Conservation (phyloP, 1,140 invertebrate species). For the Aphidius gifuensis region DNA sequence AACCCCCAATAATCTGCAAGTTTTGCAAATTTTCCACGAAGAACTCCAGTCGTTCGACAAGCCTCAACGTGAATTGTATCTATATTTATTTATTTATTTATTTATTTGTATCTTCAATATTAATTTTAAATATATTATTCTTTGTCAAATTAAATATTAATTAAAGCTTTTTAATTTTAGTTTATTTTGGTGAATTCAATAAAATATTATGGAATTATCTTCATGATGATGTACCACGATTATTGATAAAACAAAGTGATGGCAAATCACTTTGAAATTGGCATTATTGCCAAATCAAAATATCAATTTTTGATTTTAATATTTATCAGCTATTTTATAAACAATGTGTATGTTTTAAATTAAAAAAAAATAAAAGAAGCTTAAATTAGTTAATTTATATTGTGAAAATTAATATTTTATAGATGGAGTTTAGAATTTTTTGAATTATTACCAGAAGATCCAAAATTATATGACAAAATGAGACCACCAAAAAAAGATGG, state of each 20-base stretch:
- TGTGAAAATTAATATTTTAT: background rate
- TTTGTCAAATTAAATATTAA: background rate
- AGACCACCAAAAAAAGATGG: constrained; percentile 83
- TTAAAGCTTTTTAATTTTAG: background rate
- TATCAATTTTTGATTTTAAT: constrained; percentile 38
- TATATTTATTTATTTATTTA: background rate
- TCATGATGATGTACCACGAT: constrained; percentile 37
- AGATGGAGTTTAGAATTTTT: constrained; percentile 75
- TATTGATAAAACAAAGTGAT: constrained; percentile 27
- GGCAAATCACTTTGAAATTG: constrained; percentile 34
- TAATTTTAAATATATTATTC: too few relatives aligned
- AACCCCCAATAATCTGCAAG: constrained; percentile 39
- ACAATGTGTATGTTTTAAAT: constrained; percentile 40
- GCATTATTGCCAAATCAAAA: constrained; percentile 35
- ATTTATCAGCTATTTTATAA: constrained; percentile 26
- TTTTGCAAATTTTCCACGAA: constrained; percentile 51
- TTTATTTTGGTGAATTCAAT: constrained; percentile 1
- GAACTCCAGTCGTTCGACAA: constrained; percentile 47
- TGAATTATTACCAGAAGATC: constrained; percentile 81
- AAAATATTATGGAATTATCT: background rate
- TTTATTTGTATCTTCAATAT: too few relatives aligned
- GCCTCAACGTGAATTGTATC: constrained; percentile 34
- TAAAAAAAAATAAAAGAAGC: too few relatives aligned
- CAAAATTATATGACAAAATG: constrained; percentile 86
- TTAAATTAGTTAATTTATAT: too few relatives aligned